Conservation (phyloP, 2,113 vertebrate genomes). For the Dasyurus viverrinus region DNA sequence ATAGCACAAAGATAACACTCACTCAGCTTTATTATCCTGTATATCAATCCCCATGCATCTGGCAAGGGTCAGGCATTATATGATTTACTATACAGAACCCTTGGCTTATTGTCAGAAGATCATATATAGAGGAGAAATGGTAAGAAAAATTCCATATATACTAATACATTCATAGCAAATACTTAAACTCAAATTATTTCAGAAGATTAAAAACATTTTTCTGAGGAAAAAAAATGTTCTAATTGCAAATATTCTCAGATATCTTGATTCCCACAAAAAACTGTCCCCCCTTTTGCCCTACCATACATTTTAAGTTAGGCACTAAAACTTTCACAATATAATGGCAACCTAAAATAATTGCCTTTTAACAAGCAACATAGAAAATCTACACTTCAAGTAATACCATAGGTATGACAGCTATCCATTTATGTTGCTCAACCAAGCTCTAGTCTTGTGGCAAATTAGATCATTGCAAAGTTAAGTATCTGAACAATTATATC, state of each 20-base stretch:
- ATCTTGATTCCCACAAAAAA: not conserved
- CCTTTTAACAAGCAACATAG: not conserved
- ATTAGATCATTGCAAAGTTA: not conserved
- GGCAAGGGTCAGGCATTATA: not conserved
- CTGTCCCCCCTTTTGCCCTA: not conserved
- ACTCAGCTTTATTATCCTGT: not conserved
- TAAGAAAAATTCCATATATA: not conserved
- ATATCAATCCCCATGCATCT: not conserved
- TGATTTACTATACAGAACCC: not conserved
- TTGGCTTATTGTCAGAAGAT: not conserved
- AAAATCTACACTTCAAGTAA: not conserved
- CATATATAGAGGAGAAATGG: not conserved
- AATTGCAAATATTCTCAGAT: not conserved
- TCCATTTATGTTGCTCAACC: not conserved
- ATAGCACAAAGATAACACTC: not conserved
- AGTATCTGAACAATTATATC: not conserved
- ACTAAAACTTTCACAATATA: not conserved
- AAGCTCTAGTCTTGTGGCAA: not conserved
- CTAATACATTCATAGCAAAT: not conserved
- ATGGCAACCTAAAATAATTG: not conserved
- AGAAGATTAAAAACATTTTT: not conserved
- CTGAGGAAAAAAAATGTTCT: not conserved
- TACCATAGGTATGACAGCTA: not conserved
- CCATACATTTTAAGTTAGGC: not conserved
- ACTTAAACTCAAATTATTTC: not conserved